These are phyloP conservation scores for Melanotaenia maccullochi DNA, from an alignment of 2,797 vertebrate species.

Conservation along the genomic window DNA sequence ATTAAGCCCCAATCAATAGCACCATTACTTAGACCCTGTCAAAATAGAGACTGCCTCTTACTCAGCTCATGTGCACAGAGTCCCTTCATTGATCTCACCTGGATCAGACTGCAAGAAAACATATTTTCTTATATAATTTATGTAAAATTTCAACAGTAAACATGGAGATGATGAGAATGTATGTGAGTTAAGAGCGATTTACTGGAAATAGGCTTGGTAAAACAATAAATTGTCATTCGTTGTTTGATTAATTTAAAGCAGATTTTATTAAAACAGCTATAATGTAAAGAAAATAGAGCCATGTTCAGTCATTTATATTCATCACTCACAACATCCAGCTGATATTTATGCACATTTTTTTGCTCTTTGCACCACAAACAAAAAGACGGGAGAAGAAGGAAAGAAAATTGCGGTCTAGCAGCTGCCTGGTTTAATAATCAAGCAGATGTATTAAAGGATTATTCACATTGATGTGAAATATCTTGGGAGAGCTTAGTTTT, in stretches of 20 bases:
- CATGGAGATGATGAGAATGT: not conserved
- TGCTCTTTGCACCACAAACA: too few relatives aligned
- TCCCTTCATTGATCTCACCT: constrained; percentile 46
- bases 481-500: too few relatives aligned
- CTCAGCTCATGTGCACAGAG: constrained; percentile 58
- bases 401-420: too few relatives aligned
- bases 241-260: not conserved
- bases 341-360: too few relatives aligned
- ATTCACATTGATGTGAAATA: too few relatives aligned
- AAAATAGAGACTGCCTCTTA: constrained; percentile 50
- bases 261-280: not conserved
- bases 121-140: not conserved
- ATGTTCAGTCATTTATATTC: not conserved
- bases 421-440: too few relatives aligned
- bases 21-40: constrained; percentile 37
- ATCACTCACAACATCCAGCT: too few relatives aligned
- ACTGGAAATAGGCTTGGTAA: not conserved
- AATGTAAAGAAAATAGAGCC: not conserved
- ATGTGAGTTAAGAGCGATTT: not conserved
- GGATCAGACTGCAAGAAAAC: constrained; percentile 16
- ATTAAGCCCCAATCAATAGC: constrained; percentile 44
- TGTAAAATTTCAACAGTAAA: not conserved
- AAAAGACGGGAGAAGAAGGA: too few relatives aligned
- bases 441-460: too few relatives aligned
- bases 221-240: not conserved